Evolutionary conservation across 2,888 invertebrate genomes (phyloP).

Genomic region (Prostheceraeus crozeri): DNA sequence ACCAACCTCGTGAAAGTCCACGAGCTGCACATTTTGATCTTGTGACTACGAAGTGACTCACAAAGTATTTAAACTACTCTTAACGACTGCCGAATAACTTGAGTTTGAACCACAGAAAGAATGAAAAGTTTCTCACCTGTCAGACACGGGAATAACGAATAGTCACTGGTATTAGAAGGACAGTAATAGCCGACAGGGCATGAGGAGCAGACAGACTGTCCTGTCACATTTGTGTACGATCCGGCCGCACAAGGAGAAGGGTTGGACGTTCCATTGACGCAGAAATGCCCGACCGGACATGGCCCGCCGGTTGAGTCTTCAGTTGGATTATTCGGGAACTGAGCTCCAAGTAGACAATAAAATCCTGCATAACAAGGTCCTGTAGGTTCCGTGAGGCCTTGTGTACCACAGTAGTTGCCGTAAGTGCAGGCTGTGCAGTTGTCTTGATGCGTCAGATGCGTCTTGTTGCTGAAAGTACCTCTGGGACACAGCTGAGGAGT

Average conservation of each 20-base stretch:
- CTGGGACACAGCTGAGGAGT: neutral
- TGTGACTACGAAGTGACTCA: too few species aligned
- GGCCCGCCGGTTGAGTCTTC: constrained; percentile 48
- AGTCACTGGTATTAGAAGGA: too few species aligned
- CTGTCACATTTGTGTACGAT: constrained; percentile 48
- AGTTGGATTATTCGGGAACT: constrained; percentile 38
- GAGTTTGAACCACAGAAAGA: too few species aligned
- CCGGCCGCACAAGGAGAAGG: too few species aligned
- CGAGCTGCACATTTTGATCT: too few species aligned
- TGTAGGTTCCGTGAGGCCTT: constrained; percentile 44
- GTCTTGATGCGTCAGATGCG: constrained; percentile 46
- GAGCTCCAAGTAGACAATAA: constrained; percentile 45
- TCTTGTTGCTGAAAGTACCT: neutral
- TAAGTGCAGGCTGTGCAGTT: constrained; percentile 46
- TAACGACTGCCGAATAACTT: too few species aligned
- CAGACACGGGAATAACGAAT: too few species aligned
- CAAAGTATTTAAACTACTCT: too few species aligned
- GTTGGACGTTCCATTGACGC: constrained; percentile 45
- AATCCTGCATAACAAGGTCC: constrained; percentile 49
- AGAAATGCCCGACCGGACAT: constrained; percentile 50
- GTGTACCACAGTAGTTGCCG: constrained; percentile 48
- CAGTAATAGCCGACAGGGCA: constrained; percentile 50
- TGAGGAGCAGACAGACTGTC: constrained; percentile 44
- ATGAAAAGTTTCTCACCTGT: too few species aligned
- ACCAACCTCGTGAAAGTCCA: too few species aligned